Conservation (phyloP, 2,888 invertebrate species). For the Drosophila glabriapex region DNA sequence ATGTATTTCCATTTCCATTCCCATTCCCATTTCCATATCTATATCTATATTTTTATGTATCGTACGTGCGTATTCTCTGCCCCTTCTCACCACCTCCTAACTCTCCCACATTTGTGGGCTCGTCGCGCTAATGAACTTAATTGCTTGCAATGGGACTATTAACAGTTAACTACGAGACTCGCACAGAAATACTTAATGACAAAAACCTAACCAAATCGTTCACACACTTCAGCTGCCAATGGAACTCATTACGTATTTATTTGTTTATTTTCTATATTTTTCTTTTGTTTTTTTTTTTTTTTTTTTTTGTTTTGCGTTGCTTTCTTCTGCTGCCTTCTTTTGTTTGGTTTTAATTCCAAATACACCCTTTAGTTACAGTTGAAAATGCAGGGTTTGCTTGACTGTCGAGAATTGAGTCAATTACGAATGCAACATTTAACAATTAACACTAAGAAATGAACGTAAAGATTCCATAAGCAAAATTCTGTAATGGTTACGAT, state of each 20-base stretch:
- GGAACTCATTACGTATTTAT: conserved; percentile 46
- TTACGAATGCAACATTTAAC: too few relatives aligned
- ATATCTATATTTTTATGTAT: conserved; percentile 7
- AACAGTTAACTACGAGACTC: conserved; percentile 57
- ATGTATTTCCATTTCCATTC: conserved; percentile 2
- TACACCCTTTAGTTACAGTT: conserved; percentile 10
- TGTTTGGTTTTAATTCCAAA: too few relatives aligned
- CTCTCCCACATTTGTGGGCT: conserved; percentile 3
- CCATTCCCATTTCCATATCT: conserved; percentile 5
- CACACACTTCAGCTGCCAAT: conserved; percentile 57
- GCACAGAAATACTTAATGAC: conserved; percentile 22
- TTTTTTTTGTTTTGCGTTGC: conserved; percentile 1
- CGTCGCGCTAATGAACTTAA: conserved; percentile 65
- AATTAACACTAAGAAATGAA: too few relatives aligned
- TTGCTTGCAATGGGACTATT: conserved; percentile 75
- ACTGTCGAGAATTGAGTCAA: too few relatives aligned
- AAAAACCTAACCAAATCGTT: conserved; percentile 54
- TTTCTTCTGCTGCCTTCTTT: not conserved
- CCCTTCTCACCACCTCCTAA: not conserved
- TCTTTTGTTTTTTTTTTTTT: not conserved
- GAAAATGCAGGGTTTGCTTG: not conserved
- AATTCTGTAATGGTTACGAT: too few relatives aligned
- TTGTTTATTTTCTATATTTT: conserved; percentile 20
- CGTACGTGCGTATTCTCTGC: not conserved
- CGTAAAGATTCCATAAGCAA: too few relatives aligned